These are phyloP conservation scores for Hystrix brachyura DNA, from an alignment of 2,113 vertebrate species.

Conservation along the genomic window DNA sequence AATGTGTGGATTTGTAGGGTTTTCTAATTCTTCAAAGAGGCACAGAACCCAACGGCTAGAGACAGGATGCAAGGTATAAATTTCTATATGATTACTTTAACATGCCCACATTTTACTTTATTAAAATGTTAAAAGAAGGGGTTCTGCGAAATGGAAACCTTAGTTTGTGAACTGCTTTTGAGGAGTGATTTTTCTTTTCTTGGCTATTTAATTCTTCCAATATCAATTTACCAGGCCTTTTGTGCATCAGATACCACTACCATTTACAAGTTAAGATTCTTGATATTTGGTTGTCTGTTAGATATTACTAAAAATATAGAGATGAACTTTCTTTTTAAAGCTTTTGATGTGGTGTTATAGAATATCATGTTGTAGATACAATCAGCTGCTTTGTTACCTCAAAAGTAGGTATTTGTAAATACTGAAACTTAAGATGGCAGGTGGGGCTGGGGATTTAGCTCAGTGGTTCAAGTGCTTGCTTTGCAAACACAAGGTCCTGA, in stretches of 20 bases:
- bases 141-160: slow-evolving; percentile 85
- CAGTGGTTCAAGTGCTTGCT: no score
- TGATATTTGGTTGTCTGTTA: slow-evolving; percentile 88
- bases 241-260: slow-evolving; percentile 87
- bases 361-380: slow-evolving; percentile 91
- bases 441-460: no score
- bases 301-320: slow-evolving; percentile 91
- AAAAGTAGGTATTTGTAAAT: slow-evolving; percentile 88
- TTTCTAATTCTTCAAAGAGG: slow-evolving; percentile 86
- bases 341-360: slow-evolving; percentile 90
- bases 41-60: slow-evolving; percentile 86
- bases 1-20: slow-evolving; percentile 85
- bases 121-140: slow-evolving; percentile 80
- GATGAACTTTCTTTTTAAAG: slow-evolving; percentile 89
- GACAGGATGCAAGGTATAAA: slow-evolving; percentile 82
- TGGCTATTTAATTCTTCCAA: slow-evolving; percentile 87
- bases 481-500: no score
- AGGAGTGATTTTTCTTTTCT: slow-evolving; percentile 84
- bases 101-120: slow-evolving; percentile 87
- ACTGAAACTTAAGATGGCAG: slow-evolving; percentile 82
- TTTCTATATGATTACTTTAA: slow-evolving; percentile 86
- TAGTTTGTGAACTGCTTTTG: slow-evolving; percentile 84
- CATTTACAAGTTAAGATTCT: slow-evolving; percentile 87
- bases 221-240: slow-evolving; percentile 88
- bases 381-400: slow-evolving; percentile 89